Percentiles rank a stretch among this genome's conserved stretches.
Evolutionary conservation across 2,888 invertebrate genomes (phyloP).

Genomic region (Hyposoter didymator): DNA sequence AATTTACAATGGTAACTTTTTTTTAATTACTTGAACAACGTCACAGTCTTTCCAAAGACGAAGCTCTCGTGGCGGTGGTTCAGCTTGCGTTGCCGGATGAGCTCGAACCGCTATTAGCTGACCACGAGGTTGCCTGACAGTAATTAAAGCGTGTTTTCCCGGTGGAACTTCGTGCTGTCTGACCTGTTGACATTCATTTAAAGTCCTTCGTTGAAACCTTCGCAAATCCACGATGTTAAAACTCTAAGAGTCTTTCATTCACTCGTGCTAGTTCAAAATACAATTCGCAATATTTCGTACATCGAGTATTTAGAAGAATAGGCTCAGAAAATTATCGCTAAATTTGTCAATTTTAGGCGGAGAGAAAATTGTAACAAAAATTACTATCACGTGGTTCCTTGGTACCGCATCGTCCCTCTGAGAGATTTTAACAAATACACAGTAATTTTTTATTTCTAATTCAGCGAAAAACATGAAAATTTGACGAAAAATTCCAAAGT

Average conservation of each 20-base stretch:
- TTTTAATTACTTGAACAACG: constrained; percentile 88
- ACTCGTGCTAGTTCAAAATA: not conserved
- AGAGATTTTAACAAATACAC: too few species aligned
- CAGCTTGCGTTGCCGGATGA: constrained; percentile 89
- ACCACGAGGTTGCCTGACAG: constrained; percentile 93
- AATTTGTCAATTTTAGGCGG: not conserved
- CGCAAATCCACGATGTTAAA: not conserved
- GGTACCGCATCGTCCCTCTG: too few species aligned
- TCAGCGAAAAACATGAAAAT: too few species aligned
- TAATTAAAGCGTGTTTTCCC: constrained; percentile 95
- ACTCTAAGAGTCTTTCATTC: not conserved
- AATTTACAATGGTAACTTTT: not conserved
- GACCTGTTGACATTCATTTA: constrained; percentile 75
- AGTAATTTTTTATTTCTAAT: too few species aligned
- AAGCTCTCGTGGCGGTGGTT: constrained; percentile 84
- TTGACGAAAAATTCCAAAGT: too few species aligned
- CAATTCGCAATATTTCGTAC: not conserved
- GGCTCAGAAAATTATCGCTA: not conserved
- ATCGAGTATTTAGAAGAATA: not conserved
- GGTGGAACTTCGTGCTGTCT: constrained; percentile 92
- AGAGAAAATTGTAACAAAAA: too few species aligned
- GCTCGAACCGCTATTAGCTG: constrained; percentile 94
- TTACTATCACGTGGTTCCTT: too few species aligned
- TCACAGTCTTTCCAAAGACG: constrained; percentile 93
- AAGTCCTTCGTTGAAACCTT: not conserved